Percentiles rank a stretch among this genome's conserved stretches.
These are phyloP conservation scores for Thryonomys swinderianus DNA, from an alignment of 2,113 vertebrate species.

Conservation along the genomic window DNA sequence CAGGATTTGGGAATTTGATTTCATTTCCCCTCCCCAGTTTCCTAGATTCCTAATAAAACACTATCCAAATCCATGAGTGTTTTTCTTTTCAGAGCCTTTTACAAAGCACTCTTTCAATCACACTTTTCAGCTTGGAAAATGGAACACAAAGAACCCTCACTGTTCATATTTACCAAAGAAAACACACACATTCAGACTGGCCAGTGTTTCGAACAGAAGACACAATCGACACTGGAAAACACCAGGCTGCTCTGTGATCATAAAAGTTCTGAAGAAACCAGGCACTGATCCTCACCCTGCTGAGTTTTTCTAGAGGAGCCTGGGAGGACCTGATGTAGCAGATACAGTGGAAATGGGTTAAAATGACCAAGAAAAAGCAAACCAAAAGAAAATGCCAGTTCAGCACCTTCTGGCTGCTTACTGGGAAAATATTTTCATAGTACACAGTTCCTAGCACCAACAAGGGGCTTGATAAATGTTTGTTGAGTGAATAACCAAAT, in stretches of 20 bases:
- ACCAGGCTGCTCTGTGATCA: background rate
- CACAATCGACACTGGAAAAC: background rate
- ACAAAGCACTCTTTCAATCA: conserved; percentile 76
- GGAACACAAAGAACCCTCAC: conserved; percentile 5
- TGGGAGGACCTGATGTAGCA: background rate
- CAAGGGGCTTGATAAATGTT: conserved; percentile 5
- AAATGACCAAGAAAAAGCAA: conserved; percentile 19
- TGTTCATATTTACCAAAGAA: conserved; percentile 65
- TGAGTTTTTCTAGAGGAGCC: background rate
- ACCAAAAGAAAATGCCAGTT: background rate
- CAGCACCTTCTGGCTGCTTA: conserved; percentile 12
- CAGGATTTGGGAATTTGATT: conserved; percentile 30
- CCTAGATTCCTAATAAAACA: conserved; percentile 64
- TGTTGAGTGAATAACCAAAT: background rate
- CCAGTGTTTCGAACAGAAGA: conserved; percentile 52
- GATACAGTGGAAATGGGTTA: conserved; percentile 42
- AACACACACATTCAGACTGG: background rate
- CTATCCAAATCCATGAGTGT: background rate
- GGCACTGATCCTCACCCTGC: background rate
- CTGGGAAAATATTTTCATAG: conserved; percentile 56
- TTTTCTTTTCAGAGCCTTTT: conserved; percentile 42
- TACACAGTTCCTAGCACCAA: conserved; percentile 12
- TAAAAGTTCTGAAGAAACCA: conserved; percentile 39
- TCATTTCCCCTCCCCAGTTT: background rate
- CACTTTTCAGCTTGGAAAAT: conserved; percentile 37